A percentile compares a stretch with the other conserved stretches of the same genome.
These are phyloP conservation scores for Callaeas wilsoni DNA, from an alignment of 2,113 vertebrate species.

Conservation along the genomic window DNA sequence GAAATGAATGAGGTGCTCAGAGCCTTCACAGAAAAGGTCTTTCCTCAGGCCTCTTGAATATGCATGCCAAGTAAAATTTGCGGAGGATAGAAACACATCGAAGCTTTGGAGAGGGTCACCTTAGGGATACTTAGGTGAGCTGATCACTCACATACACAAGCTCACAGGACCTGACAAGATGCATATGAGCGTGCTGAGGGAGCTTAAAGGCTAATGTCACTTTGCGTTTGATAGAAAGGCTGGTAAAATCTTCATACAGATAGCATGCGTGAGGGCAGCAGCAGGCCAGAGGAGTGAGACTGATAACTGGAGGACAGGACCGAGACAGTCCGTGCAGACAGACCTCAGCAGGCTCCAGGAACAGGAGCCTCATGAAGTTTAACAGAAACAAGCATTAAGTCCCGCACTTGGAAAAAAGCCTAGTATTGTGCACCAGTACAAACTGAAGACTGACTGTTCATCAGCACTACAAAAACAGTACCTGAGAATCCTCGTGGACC, in stretches of 20 bases:
- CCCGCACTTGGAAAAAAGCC: neutral
- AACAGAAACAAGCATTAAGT: neutral
- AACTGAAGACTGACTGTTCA: neutral
- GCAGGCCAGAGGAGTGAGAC: neutral
- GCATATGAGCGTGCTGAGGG: fast-evolving
- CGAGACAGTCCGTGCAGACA: neutral
- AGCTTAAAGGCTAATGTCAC: neutral
- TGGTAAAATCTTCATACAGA: neutral
- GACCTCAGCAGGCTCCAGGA: neutral
- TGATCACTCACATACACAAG: neutral
- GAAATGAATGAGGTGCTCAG: neutral
- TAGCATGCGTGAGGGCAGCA: neutral
- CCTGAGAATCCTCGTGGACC: neutral
- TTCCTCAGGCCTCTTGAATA: neutral
- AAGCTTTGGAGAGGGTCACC: neutral
- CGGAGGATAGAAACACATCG: neutral
- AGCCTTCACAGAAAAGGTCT: neutral
- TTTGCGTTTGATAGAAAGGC: neutral
- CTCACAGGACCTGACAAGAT: neutral
- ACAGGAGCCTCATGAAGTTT: neutral
- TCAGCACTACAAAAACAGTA: neutral
- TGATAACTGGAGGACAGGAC: neutral
- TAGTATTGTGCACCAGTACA: neutral
- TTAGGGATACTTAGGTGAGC: neutral
- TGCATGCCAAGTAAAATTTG: neutral